Percentiles rank a stretch among this genome's conserved stretches.
Evolutionary conservation across 2,888 invertebrate genomes (phyloP).

Genomic region (Chromoteleia sp.): DNA sequence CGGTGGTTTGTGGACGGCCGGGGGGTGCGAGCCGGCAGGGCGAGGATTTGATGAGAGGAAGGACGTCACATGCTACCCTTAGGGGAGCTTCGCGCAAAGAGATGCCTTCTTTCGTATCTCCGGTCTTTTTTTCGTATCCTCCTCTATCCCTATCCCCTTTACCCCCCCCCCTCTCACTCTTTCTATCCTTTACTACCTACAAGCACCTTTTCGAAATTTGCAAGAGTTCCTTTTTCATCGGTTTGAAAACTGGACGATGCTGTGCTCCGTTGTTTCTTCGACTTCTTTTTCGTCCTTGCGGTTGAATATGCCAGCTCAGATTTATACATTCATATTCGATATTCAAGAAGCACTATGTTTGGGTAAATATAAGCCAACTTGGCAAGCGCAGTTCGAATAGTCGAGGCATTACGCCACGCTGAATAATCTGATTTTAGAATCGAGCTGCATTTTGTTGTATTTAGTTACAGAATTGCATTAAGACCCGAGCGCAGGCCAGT

Average conservation of each 20-base stretch:
- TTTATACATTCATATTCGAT: conserved; percentile 56
- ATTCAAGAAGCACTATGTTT: conserved; percentile 43
- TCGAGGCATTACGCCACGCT: conserved; percentile 25
- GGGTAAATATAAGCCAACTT: conserved; percentile 43
- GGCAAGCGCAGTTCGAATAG: conserved; percentile 17
- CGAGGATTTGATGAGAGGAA: too few species aligned
- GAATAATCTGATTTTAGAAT: conserved; percentile 54
- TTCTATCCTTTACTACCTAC: conserved; percentile 15
- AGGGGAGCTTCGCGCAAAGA: conserved; percentile 69
- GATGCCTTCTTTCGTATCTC: conserved; percentile 42
- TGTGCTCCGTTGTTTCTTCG: conserved; percentile 13
- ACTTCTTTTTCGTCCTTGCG: conserved; percentile 13
- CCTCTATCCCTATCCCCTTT: neutral
- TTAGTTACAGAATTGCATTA: conserved; percentile 52
- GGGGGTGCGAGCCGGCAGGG: too few species aligned
- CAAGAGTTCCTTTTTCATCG: conserved; percentile 27
- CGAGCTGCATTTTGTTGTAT: conserved; percentile 49
- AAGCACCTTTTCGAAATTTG: conserved; percentile 47
- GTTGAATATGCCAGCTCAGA: conserved; percentile 28
- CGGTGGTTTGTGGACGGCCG: too few species aligned
- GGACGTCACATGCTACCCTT: conserved; percentile 76
- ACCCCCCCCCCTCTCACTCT: too few species aligned
- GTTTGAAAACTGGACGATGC: conserved; percentile 17
- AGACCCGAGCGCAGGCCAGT: conserved; percentile 10
- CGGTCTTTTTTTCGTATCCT: conserved; percentile 23